A percentile compares a stretch with the other conserved stretches of the same genome.
phyloP scores from a whole-genome alignment of 2,113 vertebrate species.

The Melanocharis versteri region DNA sequence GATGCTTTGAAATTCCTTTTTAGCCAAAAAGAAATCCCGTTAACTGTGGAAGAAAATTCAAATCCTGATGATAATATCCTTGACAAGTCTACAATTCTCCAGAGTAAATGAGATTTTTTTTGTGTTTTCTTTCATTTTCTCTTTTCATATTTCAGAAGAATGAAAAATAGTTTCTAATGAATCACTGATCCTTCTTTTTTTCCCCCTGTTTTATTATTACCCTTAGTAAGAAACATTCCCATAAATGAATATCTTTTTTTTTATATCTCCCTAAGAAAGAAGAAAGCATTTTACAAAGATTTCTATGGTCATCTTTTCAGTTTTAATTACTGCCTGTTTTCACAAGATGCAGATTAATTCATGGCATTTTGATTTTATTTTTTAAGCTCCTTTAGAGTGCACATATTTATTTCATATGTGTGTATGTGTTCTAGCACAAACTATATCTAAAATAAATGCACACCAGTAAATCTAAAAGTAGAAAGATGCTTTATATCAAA shows the following conservation, averaged over 20 bases:
- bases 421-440: neutral
- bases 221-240: neutral
- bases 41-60: constrained; percentile 41
- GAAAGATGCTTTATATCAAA: neutral
- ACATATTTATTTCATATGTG: neutral
- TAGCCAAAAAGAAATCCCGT: constrained; percentile 1
- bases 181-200: neutral
- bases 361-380: neutral
- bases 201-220: neutral
- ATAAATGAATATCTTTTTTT: neutral
- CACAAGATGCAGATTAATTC: neutral
- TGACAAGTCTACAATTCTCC: constrained; percentile 5
- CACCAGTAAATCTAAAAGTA: neutral
- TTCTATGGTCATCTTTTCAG: neutral
- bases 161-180: constrained; percentile 26
- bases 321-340: neutral
- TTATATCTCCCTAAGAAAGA: neutral
- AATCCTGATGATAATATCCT: constrained; percentile 40
- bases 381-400: neutral
- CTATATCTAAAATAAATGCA: neutral
- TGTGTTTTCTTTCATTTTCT: constrained; percentile 44
- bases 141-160: constrained; percentile 1
- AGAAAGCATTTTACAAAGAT: neutral
- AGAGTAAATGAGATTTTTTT: constrained; percentile 33
- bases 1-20: neutral